Conservation (phyloP, 2,113 vertebrate genomes). For the Microcebus murinus region DNA sequence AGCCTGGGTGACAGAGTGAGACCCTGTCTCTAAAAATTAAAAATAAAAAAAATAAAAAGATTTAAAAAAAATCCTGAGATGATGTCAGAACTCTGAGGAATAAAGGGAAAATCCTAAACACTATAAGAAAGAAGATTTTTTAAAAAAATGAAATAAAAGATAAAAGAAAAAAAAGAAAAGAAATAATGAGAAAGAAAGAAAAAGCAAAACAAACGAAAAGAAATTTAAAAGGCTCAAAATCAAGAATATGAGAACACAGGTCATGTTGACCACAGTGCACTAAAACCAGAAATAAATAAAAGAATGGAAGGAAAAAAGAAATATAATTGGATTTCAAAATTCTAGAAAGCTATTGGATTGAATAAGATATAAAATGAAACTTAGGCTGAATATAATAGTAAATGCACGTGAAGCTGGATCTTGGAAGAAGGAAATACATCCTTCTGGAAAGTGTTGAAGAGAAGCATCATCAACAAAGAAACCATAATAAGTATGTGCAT, state of each 20-base stretch:
- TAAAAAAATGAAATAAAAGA: background rate
- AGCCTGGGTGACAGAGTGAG: too few relatives aligned
- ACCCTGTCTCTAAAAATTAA: too few relatives aligned
- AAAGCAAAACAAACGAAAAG: background rate
- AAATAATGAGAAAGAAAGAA: background rate
- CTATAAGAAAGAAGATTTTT: background rate
- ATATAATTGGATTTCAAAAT: background rate
- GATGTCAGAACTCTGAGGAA: background rate
- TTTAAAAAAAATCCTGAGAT: background rate
- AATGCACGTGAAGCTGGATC: background rate
- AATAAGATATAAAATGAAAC: background rate
- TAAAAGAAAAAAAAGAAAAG: too few relatives aligned
- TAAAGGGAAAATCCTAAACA: background rate
- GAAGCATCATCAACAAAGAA: background rate
- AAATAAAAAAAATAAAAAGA: too few relatives aligned
- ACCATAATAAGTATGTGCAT: too few relatives aligned
- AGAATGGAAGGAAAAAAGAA: background rate
- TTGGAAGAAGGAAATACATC: background rate
- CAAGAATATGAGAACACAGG: background rate
- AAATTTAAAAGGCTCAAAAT: background rate
- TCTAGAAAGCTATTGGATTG: background rate
- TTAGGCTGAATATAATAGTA: background rate
- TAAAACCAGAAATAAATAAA: background rate
- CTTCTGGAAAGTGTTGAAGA: background rate
- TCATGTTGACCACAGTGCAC: background rate